Conservation (phyloP, 2,888 invertebrate genomes). For the Netelia inedita region DNA sequence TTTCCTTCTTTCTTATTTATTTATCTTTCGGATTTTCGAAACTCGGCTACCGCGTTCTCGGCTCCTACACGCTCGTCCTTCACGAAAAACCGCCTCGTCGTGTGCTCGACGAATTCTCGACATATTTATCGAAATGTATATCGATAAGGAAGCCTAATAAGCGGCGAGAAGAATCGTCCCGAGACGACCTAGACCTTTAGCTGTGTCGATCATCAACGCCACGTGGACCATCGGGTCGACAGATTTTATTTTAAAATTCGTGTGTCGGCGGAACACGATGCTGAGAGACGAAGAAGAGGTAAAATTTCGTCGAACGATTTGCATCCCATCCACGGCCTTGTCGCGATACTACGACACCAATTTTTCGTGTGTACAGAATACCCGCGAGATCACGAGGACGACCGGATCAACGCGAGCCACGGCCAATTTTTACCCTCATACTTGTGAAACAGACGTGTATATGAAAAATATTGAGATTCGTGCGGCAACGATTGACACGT, state of each 20-base stretch:
- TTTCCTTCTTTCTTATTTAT: not conserved
- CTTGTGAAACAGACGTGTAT: not conserved
- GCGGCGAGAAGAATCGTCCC: conserved; percentile 46
- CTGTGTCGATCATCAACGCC: conserved; percentile 19
- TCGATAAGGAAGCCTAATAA: conserved; percentile 70
- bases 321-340: conserved; percentile 69
- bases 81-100: conserved; percentile 43
- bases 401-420: not conserved
- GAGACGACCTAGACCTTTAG: conserved; percentile 82
- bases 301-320: conserved; percentile 66
- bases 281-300: conserved; percentile 4
- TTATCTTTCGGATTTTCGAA: not conserved
- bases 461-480: not conserved
- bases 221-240: not conserved
- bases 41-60: not conserved
- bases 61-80: conserved; percentile 66
- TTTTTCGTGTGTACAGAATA: not conserved
- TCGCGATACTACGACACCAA: not conserved
- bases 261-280: conserved; percentile 43
- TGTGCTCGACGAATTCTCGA: conserved; percentile 76
- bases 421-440: not conserved
- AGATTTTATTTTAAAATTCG: conserved; percentile 40
- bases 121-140: conserved; percentile 71
- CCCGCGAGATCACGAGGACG: conserved; percentile 30
- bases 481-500: no score